Evolutionary conservation across 2,797 vertebrate species (phyloP).

Genomic region (Pachyuromys duprasi): DNA sequence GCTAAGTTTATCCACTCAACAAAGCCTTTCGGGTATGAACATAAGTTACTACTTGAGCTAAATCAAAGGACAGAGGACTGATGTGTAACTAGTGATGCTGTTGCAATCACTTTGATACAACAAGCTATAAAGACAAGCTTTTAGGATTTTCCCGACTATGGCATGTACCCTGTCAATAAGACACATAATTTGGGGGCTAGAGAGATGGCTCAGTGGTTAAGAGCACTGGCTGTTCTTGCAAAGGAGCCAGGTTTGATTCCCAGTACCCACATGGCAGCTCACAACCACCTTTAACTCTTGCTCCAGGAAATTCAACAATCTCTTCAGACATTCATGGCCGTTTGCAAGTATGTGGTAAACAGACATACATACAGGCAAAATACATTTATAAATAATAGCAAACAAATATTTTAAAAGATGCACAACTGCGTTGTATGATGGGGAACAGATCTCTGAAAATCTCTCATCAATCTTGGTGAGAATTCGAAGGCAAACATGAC

Average conservation of each 20-base stretch:
- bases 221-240: background rate
- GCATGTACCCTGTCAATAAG: slow-evolving; percentile 15
- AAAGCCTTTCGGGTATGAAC: slow-evolving; percentile 24
- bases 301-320: background rate
- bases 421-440: background rate
- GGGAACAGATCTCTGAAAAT: slow-evolving; percentile 61
- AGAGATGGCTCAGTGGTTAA: background rate
- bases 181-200: background rate
- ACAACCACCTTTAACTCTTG: background rate
- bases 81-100: slow-evolving; percentile 33
- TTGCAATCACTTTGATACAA: slow-evolving; percentile 44
- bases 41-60: background rate
- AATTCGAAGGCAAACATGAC: slow-evolving; percentile 76
- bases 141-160: slow-evolving; percentile 36
- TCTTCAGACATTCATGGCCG: background rate
- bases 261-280: background rate
- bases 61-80: background rate
- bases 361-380: background rate
- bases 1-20: slow-evolving; percentile 29
- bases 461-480: slow-evolving; percentile 78
- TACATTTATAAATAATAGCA: background rate
- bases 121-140: slow-evolving; percentile 20
- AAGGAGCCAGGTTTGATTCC: background rate
- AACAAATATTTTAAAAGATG: background rate
- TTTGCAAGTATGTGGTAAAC: too few species aligned